Percentiles rank a stretch among this genome's conserved stretches.
phyloP scores from a whole-genome alignment of 2,888 invertebrate species.

The Eucriotettix oculatus region DNA sequence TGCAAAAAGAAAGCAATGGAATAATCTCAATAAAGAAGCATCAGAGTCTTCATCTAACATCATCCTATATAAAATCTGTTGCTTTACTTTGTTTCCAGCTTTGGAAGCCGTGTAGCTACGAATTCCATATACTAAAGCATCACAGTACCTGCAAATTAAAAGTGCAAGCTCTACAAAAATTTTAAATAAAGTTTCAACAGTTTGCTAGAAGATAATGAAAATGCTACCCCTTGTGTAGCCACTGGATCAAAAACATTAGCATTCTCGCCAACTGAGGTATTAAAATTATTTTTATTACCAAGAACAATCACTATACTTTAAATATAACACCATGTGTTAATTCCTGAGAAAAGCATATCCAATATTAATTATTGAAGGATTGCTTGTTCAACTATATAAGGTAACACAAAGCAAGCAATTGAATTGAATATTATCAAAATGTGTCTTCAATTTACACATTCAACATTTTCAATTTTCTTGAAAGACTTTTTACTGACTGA shows the following conservation, averaged over 20 bases:
- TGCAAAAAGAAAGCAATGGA: constrained; percentile 29
- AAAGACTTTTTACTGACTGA: no score
- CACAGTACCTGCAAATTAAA: constrained; percentile 21
- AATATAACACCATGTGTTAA: no score
- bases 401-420: no score
- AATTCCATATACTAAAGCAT: constrained; percentile 27
- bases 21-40: constrained; percentile 26
- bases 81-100: constrained; percentile 21
- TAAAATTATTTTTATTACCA: no score
- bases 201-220: background rate
- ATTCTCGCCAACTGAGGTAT: no score
- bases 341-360: no score
- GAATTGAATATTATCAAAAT: no score
- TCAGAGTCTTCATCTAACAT: constrained; percentile 32
- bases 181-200: background rate
- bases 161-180: background rate
- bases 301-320: no score
- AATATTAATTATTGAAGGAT: no score
- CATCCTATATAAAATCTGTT: constrained; percentile 23
- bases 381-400: no score
- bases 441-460: no score
- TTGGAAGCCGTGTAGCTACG: constrained; percentile 23
- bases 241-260: background rate
- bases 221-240: background rate
- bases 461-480: no score